phyloP scores from a whole-genome alignment of 1,140 invertebrate genomes.

The Bombus confusus region DNA sequence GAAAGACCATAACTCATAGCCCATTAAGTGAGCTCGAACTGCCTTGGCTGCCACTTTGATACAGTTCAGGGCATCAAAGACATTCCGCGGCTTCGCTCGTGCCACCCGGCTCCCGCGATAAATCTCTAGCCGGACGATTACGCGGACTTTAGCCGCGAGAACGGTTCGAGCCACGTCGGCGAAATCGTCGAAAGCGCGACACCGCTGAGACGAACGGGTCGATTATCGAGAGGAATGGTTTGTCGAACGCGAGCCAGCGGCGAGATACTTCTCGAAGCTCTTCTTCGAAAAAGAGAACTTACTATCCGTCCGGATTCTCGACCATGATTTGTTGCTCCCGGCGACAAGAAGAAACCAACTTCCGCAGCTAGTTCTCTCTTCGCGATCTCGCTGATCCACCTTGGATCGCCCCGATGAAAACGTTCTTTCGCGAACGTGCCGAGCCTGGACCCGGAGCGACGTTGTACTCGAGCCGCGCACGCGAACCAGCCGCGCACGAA shows the following conservation, averaged over 20 bases:
- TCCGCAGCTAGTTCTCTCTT: not conserved
- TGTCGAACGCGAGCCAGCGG: constrained; percentile 47
- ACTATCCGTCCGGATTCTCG: not conserved
- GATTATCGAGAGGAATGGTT: constrained; percentile 67
- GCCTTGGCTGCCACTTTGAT: constrained; percentile 76
- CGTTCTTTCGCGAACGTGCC: constrained; percentile 24
- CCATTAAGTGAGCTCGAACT: constrained; percentile 78
- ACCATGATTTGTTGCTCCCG: constrained; percentile 54
- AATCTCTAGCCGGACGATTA: constrained; percentile 68
- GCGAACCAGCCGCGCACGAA: not conserved
- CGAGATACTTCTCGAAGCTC: not conserved
- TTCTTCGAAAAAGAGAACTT: not conserved
- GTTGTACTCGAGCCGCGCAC: not conserved
- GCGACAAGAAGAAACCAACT: not conserved
- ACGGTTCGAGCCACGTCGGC: constrained; percentile 51
- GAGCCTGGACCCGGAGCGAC: not conserved
- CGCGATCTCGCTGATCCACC: not conserved
- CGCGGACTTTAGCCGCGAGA: constrained; percentile 47
- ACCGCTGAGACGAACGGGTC: constrained; percentile 45
- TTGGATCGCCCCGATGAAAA: constrained; percentile 22
- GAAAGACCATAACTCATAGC: constrained; percentile 77
- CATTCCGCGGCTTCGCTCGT: constrained; percentile 69
- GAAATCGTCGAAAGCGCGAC: constrained; percentile 52
- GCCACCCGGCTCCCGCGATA: constrained; percentile 66
- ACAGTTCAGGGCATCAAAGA: constrained; percentile 78